Base-by-base conservation (phyloP, 2,888 invertebrate genomes). In the Eilema depressum region DNA sequence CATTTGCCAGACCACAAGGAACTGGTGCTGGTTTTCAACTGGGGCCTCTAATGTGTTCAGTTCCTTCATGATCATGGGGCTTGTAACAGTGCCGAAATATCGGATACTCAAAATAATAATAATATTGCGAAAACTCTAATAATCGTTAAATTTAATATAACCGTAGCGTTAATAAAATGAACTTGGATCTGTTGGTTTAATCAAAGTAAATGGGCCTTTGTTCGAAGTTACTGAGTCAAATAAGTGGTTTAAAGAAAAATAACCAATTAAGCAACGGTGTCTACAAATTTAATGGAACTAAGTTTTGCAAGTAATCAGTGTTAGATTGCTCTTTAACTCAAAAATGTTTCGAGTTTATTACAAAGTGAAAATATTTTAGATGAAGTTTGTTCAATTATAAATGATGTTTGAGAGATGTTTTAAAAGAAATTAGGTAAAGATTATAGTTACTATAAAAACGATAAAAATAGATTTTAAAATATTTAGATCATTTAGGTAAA, bases 241-340 rank as follows among this genome's bases (percentile, higher is more conserved):
- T 33, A 53, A 65, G 33, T 23, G 56, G 56, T 63, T 63, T 63
- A 53, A 23, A 56, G 33, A 63, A 66, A 75, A 73, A 71, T 63
- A 66, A 68, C 56, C 28, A 71, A 70, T 70, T 68, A 75, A 72
- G 53, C 10, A 8, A 53, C 71, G 66, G 57, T 64, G 70, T 53
- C 37, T 61, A 66, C 53, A 59, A 75, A 66, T 56, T 66, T 63
- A 68, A 26, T 65, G 23, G 68, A 72, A 68, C 53, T 56, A 63
- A 63, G 68, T 33, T 53, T 64, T 12, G n/a, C 10, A 53, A 64
- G 28, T 41, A 47, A 63, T 37, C 62, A 53, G 37, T 37, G 20
- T 53, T 20, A 26, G 8, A 8, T 63, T 63, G 25, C 33, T 63
- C 62, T 14, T 25, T 63, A 37, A 63, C 33, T 63, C 23, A 17